Percentiles rank a stretch among this genome's conserved stretches.
phyloP scores from a whole-genome alignment of 2,113 vertebrate species.

The Clarias macrocephalus region DNA sequence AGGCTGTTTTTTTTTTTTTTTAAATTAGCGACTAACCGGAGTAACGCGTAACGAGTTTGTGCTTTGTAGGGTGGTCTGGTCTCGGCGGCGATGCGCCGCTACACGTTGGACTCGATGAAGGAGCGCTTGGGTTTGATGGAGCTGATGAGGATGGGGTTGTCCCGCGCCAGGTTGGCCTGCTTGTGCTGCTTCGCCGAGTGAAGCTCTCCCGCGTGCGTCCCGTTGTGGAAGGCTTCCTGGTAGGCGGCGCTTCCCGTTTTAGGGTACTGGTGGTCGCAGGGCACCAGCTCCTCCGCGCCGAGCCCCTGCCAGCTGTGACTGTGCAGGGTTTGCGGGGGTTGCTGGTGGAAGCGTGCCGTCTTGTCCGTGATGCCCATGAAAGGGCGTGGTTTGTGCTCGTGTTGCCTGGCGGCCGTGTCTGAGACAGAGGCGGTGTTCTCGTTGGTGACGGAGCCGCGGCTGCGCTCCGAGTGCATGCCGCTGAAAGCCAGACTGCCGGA shows the following conservation, averaged over 20 bases:
- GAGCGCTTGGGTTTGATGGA: slow-evolving; percentile 93
- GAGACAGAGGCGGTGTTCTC: slow-evolving; percentile 59
- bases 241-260: slow-evolving; percentile 59
- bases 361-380: slow-evolving; percentile 99
- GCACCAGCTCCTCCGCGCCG: slow-evolving; percentile 42
- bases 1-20: not conserved
- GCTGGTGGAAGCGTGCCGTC: slow-evolving; percentile 83
- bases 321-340: slow-evolving; percentile 55
- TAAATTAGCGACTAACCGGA: not conserved
- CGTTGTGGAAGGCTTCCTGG: slow-evolving; percentile 66
- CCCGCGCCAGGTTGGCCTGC: slow-evolving; percentile 73
- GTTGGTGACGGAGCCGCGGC: slow-evolving; percentile 69
- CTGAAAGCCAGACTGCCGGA: slow-evolving; percentile 80
- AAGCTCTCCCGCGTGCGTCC: slow-evolving; percentile 50
- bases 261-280: slow-evolving; percentile 67
- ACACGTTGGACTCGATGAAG: slow-evolving; percentile 96
- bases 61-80: not conserved
- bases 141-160: slow-evolving; percentile 77
- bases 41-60: not conserved
- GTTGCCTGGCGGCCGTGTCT: slow-evolving; percentile 70
- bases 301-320: slow-evolving; percentile 75
- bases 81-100: slow-evolving; percentile 47
- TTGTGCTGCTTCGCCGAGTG: slow-evolving; percentile 59
- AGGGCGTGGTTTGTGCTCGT: slow-evolving; percentile 79
- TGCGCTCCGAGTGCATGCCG: slow-evolving; percentile 78